phyloP scores from a whole-genome alignment of 2,113 vertebrate species.

The Penelope pileata region DNA sequence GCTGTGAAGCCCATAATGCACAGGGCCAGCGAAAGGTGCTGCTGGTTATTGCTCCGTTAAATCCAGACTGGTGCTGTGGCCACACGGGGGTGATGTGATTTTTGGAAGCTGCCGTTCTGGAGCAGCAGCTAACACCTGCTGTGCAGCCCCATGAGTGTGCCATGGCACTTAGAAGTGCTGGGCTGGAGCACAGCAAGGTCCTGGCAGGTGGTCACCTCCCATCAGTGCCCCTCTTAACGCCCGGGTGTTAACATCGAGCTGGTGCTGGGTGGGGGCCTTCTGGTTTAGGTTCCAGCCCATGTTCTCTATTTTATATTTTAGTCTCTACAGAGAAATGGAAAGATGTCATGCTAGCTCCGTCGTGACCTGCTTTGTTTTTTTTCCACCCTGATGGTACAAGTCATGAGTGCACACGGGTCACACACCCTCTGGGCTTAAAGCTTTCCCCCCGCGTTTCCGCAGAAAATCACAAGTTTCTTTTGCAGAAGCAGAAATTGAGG shows the following conservation, averaged over 20 bases:
- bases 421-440: background rate
- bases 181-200: background rate
- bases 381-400: background rate
- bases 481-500: conserved; percentile 48
- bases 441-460: conserved; percentile 34
- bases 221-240: background rate
- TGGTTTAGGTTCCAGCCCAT: background rate
- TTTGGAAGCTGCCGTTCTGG: background rate
- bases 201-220: background rate
- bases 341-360: background rate
- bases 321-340: background rate
- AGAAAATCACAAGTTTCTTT: conserved; percentile 1
- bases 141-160: background rate
- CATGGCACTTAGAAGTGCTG: background rate
- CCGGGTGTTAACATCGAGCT: background rate
- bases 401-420: background rate
- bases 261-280: background rate
- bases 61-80: background rate
- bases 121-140: background rate
- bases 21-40: background rate
- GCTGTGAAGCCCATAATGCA: background rate
- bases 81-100: background rate
- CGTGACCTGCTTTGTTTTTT: background rate
- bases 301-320: background rate
- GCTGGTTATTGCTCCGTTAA: background rate